Evolutionary conservation across 2,113 vertebrate genomes (phyloP), one percentile per base, ranked within the genome.

Genomic region (Montifringilla adamsi): DNA sequence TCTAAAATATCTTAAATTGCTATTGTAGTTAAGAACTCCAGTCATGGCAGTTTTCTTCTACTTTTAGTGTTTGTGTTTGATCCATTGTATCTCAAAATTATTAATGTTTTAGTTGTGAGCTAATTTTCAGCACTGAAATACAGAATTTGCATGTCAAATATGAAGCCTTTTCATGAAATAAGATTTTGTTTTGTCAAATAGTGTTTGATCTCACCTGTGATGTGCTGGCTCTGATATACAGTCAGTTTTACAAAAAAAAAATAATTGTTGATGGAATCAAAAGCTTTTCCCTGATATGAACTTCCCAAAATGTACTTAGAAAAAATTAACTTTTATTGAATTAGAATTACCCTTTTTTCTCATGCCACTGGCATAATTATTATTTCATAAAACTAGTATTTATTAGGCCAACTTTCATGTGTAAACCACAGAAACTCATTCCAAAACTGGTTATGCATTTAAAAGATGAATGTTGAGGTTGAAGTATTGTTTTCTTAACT

Each of bases 1-100:
- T 98, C 94, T 75, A 97, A 97, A 97, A 87, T 75, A 39, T 98
- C 98, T 69, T 91, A 96, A 43, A 99, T 99, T 97, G 97, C 97
- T 92, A 95, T 99, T 93, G 97, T 95, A 97, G 98, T 98, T 99
- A 96, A 97, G 97, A 95, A 84, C 66, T 94, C 7, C n/a, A 43
- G 30, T 49, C 14, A 11, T 21, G 13, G 90, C 58, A 97, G 96
- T 79, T 83, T 87, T 73, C 17, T 91, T 77, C n/a, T 81, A 10
- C 10, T 59, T 68, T 58, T 58, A 43, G 4, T 89, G 15, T 72
- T 89, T 88, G 3, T 24, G 1, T 84, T 81, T 87, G n/a, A 46
- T 72, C 56, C 1, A 41, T 68, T 60, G 5, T 59, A 13, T 76
- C 37, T 66, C 11, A 76, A 82, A 69, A 53, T 67, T 52, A 41